phyloP scores from a whole-genome alignment of 2,888 invertebrate species.

The Polylopha cassiicola region DNA sequence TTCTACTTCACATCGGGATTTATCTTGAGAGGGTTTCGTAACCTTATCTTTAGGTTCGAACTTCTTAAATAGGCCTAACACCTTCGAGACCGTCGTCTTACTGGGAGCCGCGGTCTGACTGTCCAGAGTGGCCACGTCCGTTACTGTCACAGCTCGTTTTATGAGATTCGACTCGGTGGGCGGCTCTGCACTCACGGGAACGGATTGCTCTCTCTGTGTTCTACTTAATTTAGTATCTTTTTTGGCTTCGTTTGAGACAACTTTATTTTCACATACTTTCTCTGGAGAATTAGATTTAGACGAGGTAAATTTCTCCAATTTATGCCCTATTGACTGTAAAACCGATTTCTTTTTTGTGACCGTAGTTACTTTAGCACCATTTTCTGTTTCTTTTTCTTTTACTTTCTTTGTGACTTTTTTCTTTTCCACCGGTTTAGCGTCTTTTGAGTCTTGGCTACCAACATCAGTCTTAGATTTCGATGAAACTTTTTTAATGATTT shows the following conservation, averaged over 20 bases:
- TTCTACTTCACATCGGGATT: conserved; percentile 39
- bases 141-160: conserved; percentile 84
- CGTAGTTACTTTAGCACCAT: conserved; percentile 42
- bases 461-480: conserved; percentile 67
- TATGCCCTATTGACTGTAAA: conserved; percentile 86
- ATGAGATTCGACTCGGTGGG: conserved; percentile 81
- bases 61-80: conserved; percentile 86
- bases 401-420: conserved; percentile 65
- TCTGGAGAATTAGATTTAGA: conserved; percentile 69
- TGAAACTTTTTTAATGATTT: conserved; percentile 65
- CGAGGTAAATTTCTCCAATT: conserved; percentile 82
- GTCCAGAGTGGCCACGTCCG: conserved; percentile 77
- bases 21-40: conserved; percentile 48
- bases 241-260: conserved; percentile 37
- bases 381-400: conserved; percentile 56
- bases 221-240: conserved; percentile 72
- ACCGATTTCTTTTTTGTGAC: conserved; percentile 80
- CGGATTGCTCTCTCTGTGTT: conserved; percentile 81
- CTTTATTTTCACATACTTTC: conserved; percentile 55
- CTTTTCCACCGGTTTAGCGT: conserved; percentile 54
- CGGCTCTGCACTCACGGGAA: conserved; percentile 73
- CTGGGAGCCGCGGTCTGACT: conserved; percentile 61
- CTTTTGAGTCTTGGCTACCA: conserved; percentile 44
- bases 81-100: conserved; percentile 84
- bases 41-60: conserved; percentile 78